A percentile compares a stretch with the other conserved stretches of the same genome.
phyloP scores from a whole-genome alignment of 2,888 invertebrate species.

The Andrena flavipes region DNA sequence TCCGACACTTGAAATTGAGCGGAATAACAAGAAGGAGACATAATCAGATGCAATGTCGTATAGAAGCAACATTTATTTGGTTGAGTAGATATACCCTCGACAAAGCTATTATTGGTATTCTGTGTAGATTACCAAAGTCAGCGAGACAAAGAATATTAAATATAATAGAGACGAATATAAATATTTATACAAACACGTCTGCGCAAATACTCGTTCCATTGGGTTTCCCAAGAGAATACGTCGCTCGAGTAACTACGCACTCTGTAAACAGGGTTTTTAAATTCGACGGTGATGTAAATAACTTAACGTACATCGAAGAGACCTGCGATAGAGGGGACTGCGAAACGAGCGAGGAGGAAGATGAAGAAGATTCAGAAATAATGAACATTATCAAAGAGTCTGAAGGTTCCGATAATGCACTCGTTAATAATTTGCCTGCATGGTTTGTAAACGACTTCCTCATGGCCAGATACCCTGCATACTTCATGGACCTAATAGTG shows the following conservation, averaged over 20 bases:
- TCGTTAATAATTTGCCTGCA: slow-evolving; percentile 67
- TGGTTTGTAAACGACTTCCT: slow-evolving; percentile 90
- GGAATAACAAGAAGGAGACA: slow-evolving; percentile 83
- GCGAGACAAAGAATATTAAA: slow-evolving; percentile 86
- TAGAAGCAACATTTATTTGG: slow-evolving; percentile 91
- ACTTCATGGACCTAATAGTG: slow-evolving; percentile 89
- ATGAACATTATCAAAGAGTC: slow-evolving; percentile 5
- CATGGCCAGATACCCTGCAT: slow-evolving; percentile 87
- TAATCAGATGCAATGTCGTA: slow-evolving; percentile 89
- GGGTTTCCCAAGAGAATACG: slow-evolving; percentile 74
- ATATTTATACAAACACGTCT: slow-evolving; percentile 88
- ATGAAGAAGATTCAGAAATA: slow-evolving; percentile 70
- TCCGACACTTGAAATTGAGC: slow-evolving; percentile 87
- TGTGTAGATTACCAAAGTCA: slow-evolving; percentile 87
- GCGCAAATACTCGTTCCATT: slow-evolving; percentile 88
- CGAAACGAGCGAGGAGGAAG: slow-evolving; percentile 65
- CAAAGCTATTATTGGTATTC: slow-evolving; percentile 89
- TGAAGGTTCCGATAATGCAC: slow-evolving; percentile 13
- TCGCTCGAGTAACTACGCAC: slow-evolving; percentile 34
- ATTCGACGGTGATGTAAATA: slow-evolving; percentile 71
- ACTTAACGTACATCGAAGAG: slow-evolving; percentile 57
- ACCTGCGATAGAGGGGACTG: slow-evolving; percentile 38
- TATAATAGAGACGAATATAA: slow-evolving; percentile 88
- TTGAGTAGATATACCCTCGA: slow-evolving; percentile 90
- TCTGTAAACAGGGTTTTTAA: slow-evolving; percentile 65